Conservation (phyloP, 1,140 invertebrate species). For the Zaprionus tsacasi region DNA sequence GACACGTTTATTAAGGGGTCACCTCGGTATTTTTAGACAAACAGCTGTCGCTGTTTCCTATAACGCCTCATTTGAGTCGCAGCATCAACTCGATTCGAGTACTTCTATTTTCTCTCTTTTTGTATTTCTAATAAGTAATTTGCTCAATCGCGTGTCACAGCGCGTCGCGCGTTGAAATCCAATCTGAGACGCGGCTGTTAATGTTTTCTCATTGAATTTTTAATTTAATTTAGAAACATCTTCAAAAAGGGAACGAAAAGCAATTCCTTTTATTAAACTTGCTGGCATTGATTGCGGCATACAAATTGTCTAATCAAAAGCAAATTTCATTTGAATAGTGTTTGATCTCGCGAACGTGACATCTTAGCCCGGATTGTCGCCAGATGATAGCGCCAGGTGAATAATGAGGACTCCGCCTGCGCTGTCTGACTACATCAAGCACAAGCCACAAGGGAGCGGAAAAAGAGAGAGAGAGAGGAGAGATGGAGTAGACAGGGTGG, state of each 20-base stretch:
- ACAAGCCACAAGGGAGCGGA: slow-evolving; percentile 1
- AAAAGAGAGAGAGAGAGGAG: neutral
- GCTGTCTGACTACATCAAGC: slow-evolving; percentile 9
- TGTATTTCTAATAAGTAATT: slow-evolving; percentile 30
- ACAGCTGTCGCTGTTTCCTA: slow-evolving; percentile 24
- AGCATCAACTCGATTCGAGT: slow-evolving; percentile 25
- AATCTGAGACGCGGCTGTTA: slow-evolving; percentile 42
- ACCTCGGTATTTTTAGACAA: neutral
- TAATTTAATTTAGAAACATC: slow-evolving; percentile 48
- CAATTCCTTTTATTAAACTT: slow-evolving; percentile 53
- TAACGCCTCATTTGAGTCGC: slow-evolving; percentile 33
- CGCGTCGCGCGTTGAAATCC: slow-evolving; percentile 15
- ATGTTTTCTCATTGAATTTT: slow-evolving; percentile 51
- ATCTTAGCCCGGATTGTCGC: slow-evolving; percentile 26
- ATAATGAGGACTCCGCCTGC: slow-evolving; percentile 23
- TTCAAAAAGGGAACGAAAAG: slow-evolving; percentile 17
- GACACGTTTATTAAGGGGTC: neutral
- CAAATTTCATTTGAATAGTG: slow-evolving; percentile 52
- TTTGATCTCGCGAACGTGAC: slow-evolving; percentile 46
- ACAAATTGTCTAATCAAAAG: slow-evolving; percentile 52
- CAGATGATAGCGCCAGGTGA: slow-evolving; percentile 36
- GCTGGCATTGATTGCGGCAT: slow-evolving; percentile 43
- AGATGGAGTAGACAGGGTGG: neutral
- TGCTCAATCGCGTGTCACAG: slow-evolving; percentile 40
- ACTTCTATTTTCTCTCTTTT: neutral